Evolutionary conservation across 2,888 invertebrate species (phyloP).

Genomic region (Lymantria monacha): DNA sequence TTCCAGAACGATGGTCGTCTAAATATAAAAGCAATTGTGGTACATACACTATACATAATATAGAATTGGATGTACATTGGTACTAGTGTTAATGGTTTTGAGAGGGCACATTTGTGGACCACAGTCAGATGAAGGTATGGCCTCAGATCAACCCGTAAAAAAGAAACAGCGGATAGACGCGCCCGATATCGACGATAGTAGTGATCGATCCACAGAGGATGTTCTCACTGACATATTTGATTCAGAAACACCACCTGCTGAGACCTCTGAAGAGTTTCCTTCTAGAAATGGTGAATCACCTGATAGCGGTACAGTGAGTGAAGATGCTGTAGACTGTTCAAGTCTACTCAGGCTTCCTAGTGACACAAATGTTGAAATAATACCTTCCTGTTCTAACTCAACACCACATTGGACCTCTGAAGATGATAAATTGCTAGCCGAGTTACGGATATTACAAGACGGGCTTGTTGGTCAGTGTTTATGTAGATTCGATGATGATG

Average conservation of each 20-base stretch:
- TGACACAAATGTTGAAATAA: slow-evolving; percentile 56
- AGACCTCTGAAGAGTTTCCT: slow-evolving; percentile 69
- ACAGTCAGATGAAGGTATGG: slow-evolving; percentile 84
- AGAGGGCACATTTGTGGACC: slow-evolving; percentile 80
- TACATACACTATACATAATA: slow-evolving; percentile 30
- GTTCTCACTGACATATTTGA: slow-evolving; percentile 70
- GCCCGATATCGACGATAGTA: slow-evolving; percentile 81
- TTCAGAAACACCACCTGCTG: slow-evolving; percentile 60
- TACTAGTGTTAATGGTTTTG: slow-evolving; percentile 83
- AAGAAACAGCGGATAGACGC: slow-evolving; percentile 90
- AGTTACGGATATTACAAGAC: slow-evolving; percentile 84
- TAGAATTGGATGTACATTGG: slow-evolving; percentile 25
- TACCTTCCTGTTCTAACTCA: slow-evolving; percentile 68
- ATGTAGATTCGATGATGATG: slow-evolving; percentile 88
- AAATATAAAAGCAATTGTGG: slow-evolving; percentile 34
- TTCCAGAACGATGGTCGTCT: slow-evolving; percentile 61
- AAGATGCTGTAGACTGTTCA: slow-evolving; percentile 77
- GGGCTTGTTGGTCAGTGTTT: slow-evolving; percentile 89
- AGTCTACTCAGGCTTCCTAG: slow-evolving; percentile 62
- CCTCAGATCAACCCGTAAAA: slow-evolving; percentile 91
- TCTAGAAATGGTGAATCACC: slow-evolving; percentile 72
- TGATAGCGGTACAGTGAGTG: slow-evolving; percentile 76
- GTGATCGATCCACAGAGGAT: slow-evolving; percentile 78
- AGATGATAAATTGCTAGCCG: slow-evolving; percentile 69
- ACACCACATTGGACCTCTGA: slow-evolving; percentile 59